Percentiles rank a stretch among this genome's conserved stretches.
phyloP scores from a whole-genome alignment of 1,140 invertebrate species.

The Metopolophium dirhodum region DNA sequence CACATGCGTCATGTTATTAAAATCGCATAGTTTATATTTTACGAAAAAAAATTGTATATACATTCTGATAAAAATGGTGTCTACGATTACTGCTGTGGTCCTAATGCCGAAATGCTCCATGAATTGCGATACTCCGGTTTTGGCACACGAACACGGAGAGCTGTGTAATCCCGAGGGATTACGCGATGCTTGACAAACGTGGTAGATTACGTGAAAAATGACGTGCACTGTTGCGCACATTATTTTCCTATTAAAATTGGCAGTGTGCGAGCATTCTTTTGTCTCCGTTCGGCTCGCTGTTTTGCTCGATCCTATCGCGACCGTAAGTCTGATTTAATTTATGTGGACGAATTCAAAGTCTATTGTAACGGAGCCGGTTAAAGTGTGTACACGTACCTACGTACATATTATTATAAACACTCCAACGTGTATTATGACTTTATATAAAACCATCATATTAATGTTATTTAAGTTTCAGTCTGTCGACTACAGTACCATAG shows the following conservation, averaged over 20 bases:
- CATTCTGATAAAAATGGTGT: neutral
- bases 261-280: neutral
- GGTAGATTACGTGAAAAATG: slow-evolving; percentile 48
- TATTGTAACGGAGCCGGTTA: neutral
- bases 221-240: slow-evolving; percentile 37
- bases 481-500: too few relatives aligned
- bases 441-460: neutral
- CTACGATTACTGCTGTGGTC: neutral
- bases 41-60: neutral
- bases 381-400: neutral
- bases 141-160: neutral
- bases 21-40: neutral
- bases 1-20: neutral
- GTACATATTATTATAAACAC: neutral
- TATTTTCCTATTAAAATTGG: slow-evolving; percentile 45
- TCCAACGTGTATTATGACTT: neutral
- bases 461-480: neutral
- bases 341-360: neutral
- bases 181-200: slow-evolving; percentile 39
- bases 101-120: slow-evolving; percentile 2
- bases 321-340: slow-evolving; percentile 25
- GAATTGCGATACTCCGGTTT: neutral
- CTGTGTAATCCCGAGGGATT: slow-evolving; percentile 22
- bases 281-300: neutral
- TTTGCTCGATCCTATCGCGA: neutral